Evolutionary conservation across 2,888 invertebrate species (phyloP).

Genomic region (Tetramorium bicarinatum): DNA sequence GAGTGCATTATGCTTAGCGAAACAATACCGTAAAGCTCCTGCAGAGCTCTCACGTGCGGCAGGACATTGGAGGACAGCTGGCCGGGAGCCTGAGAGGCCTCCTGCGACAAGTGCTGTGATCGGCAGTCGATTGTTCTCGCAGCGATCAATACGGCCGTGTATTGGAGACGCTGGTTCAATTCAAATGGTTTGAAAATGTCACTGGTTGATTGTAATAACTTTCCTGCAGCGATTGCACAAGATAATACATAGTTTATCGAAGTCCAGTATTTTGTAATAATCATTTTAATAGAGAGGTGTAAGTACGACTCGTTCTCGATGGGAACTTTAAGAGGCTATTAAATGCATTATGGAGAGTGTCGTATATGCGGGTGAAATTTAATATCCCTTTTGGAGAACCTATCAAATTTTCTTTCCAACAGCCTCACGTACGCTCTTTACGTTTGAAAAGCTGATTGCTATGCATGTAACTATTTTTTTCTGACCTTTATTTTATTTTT

Average conservation of each 20-base stretch:
- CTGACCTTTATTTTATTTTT: conserved; percentile 20
- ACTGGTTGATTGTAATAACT: neutral
- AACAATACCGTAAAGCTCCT: conserved; percentile 70
- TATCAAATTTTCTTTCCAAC: conserved; percentile 43
- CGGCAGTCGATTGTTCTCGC: conserved; percentile 48
- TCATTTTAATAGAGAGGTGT: neutral
- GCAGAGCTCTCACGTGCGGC: conserved; percentile 64
- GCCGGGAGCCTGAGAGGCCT: conserved; percentile 33
- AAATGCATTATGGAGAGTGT: conserved; percentile 46
- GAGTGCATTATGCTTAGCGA: conserved; percentile 72
- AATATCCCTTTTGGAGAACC: conserved; percentile 60
- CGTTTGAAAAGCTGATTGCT: neutral
- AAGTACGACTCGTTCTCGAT: neutral
- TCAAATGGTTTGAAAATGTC: conserved; percentile 13
- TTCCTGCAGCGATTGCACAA: neutral
- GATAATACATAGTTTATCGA: neutral
- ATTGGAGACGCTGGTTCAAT: conserved; percentile 23
- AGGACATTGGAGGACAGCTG: conserved; percentile 68
- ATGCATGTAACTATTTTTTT: neutral
- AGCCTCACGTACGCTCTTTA: conserved; percentile 6
- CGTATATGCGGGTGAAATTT: conserved; percentile 66
- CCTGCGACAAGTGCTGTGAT: conserved; percentile 55
- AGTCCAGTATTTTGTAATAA: neutral
- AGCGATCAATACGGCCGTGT: conserved; percentile 40
- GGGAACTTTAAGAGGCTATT: neutral